Evolutionary conservation across 2,888 invertebrate species (phyloP), one percentile per base, ranked within the genome.

Genomic region (Sarcophaga carnaria): DNA sequence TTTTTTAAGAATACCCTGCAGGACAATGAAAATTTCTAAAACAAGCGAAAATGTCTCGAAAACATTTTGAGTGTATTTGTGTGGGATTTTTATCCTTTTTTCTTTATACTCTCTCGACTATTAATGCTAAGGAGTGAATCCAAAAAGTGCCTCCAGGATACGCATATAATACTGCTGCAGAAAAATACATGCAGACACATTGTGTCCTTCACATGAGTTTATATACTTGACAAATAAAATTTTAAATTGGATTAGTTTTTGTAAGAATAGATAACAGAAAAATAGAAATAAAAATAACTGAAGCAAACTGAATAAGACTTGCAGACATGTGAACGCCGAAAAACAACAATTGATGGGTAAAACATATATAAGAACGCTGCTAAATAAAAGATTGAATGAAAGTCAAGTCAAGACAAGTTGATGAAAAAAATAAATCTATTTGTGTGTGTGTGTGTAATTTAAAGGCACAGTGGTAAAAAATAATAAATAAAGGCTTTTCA

Each of bases 231-330:
- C 60, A 88, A 90, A 91, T 91, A 91, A 91, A 91, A 92, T 89
- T 91, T 92, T 91, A 92, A 91, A 91, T 92, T 91, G 91, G 91
- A 91, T 91, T 92, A 91, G 90, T 90, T 91, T 89, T 90, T 89
- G 89, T 37, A 90, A 83, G 71, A 60, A n/a, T 17, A 76, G 27
- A 47, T 90, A 89, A 89, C 86, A 88, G 85, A 87, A 88, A 76
- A 89, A 88, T 62, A 62, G n/a, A 88, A 81, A 76, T 12, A 10
- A 49, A 64, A 25, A 62, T 12, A 64, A 20, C 3, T n/a, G 37
- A 17, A 71, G 3, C 76, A 72, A 85, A 69, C 14, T 12, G 11
- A 14, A 27, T 14, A 71, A 47, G 49, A 66, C 45, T 72, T 25
- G 27, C 77, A 77, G 77, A 83, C 77, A 77, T 77, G 66, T 71